Percentiles rank a stretch among this genome's conserved stretches.
phyloP scores from a whole-genome alignment of 2,797 vertebrate genomes.

The Orestias chungarensis region DNA sequence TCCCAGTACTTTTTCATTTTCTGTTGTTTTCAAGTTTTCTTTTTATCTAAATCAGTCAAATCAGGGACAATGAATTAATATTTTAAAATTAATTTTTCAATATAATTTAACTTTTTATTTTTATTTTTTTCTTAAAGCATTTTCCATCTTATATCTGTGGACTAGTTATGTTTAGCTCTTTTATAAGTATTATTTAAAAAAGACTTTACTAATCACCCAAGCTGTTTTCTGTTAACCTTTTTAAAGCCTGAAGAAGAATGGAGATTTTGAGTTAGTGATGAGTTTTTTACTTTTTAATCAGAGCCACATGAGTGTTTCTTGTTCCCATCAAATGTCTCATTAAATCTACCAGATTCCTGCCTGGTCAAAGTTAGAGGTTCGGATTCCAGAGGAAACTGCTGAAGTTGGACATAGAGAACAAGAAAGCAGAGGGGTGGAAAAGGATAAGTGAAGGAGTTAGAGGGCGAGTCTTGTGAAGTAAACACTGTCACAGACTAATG shows the following conservation, averaged over 20 bases:
- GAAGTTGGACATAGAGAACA: conserved; percentile 14
- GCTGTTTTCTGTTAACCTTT: conserved; percentile 57
- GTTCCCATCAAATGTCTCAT: conserved; percentile 54
- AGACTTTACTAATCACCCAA: conserved; percentile 45
- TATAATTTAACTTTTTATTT: neutral
- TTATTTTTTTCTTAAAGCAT: conserved; percentile 36
- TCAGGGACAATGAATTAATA: neutral
- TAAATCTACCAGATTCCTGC: conserved; percentile 51
- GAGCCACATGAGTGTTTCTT: conserved; percentile 40
- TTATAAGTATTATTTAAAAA: neutral
- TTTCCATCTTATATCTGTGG: neutral
- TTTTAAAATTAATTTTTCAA: neutral
- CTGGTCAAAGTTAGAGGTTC: conserved; percentile 60
- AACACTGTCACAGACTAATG: conserved; percentile 60
- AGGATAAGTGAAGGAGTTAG: conserved; percentile 1
- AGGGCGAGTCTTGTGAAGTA: conserved; percentile 27
- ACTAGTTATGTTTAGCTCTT: neutral
- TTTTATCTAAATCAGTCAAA: too few species aligned
- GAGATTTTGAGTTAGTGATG: conserved; percentile 49
- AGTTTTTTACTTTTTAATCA: conserved; percentile 25
- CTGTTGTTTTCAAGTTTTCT: neutral
- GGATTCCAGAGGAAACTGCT: conserved; percentile 33
- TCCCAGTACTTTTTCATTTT: neutral
- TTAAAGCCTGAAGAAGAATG: conserved; percentile 55
- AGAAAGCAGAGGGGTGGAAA: conserved; percentile 8